Conservation (phyloP, 2,113 vertebrate species). For the Xenopus tropicalis region DNA sequence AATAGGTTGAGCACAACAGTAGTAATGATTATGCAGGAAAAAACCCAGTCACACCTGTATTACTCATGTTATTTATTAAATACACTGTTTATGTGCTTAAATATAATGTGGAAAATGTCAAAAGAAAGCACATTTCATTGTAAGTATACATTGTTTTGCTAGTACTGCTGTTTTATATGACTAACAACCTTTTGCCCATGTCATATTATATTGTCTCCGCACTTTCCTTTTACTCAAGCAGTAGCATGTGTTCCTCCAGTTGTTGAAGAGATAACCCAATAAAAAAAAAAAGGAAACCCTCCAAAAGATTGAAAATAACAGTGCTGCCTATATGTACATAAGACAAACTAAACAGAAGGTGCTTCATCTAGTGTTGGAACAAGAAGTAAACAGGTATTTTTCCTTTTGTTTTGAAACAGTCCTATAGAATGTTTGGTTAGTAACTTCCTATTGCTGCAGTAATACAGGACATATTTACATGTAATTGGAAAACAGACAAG, state of each 20-base stretch:
- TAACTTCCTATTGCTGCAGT: constrained; percentile 63
- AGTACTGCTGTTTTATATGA: neutral
- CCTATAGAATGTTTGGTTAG: constrained; percentile 62
- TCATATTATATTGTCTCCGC: neutral
- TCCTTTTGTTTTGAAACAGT: constrained; percentile 57
- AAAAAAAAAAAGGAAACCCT: constrained; percentile 47
- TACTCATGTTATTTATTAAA: neutral
- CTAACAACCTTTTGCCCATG: neutral
- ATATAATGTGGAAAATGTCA: neutral
- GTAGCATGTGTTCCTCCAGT: neutral
- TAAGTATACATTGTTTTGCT: neutral
- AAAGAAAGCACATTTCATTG: constrained; percentile 1
- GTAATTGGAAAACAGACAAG: constrained; percentile 49
- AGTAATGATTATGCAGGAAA: too few species aligned
- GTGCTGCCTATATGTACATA: constrained; percentile 65
- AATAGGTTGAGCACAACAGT: too few species aligned
- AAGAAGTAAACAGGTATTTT: constrained; percentile 46
- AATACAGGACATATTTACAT: constrained; percentile 61
- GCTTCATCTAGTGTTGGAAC: constrained; percentile 11
- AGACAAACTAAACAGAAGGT: constrained; percentile 55
- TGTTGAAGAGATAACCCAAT: too few species aligned
- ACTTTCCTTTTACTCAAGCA: neutral
- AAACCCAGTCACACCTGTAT: neutral
- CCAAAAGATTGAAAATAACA: constrained; percentile 55
- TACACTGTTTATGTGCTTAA: neutral